phyloP scores from a whole-genome alignment of 2,113 vertebrate species.

The Benitochromis conjunctus region DNA sequence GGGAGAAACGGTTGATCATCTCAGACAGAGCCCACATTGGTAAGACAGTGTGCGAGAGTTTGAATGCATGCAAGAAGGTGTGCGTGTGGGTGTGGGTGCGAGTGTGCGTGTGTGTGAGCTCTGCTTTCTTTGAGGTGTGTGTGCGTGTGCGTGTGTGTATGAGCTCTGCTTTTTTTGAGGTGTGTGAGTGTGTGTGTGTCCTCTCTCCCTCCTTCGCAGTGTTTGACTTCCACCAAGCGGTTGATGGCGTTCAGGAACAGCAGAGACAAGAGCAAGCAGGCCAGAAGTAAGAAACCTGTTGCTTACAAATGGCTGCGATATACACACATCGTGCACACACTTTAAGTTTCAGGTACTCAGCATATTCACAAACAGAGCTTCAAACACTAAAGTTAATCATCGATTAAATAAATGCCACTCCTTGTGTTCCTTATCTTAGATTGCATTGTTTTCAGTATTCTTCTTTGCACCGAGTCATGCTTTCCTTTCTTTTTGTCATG shows the following conservation, averaged over 20 bases:
- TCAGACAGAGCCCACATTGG: conserved; percentile 98
- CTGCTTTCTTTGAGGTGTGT: too few relatives aligned
- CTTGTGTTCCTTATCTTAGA: neutral
- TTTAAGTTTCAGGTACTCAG: neutral
- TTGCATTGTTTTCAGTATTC: neutral
- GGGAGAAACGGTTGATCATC: conserved; percentile 94
- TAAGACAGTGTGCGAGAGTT: conserved; percentile 68
- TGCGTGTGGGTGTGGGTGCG: too few relatives aligned
- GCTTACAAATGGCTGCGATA: neutral
- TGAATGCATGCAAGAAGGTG: neutral
- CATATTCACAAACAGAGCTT: neutral
- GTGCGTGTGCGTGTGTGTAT: neutral
- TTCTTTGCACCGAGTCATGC: neutral
- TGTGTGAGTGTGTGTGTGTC: conserved; percentile 58
- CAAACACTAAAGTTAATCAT: neutral
- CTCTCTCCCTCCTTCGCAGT: conserved; percentile 77
- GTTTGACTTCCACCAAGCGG: conserved; percentile 99
- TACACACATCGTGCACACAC: neutral
- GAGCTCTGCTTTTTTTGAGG: conserved; percentile 41
- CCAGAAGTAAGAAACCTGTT: conserved; percentile 72
- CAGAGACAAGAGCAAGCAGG: conserved; percentile 95
- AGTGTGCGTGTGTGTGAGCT: neutral
- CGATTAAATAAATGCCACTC: neutral
- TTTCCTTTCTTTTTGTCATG: neutral
- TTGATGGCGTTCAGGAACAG: conserved; percentile 95